These are phyloP conservation scores for Stylophora pistillata DNA, from an alignment of 64 coral and sea anemone species.

Conservation along the genomic window DNA sequence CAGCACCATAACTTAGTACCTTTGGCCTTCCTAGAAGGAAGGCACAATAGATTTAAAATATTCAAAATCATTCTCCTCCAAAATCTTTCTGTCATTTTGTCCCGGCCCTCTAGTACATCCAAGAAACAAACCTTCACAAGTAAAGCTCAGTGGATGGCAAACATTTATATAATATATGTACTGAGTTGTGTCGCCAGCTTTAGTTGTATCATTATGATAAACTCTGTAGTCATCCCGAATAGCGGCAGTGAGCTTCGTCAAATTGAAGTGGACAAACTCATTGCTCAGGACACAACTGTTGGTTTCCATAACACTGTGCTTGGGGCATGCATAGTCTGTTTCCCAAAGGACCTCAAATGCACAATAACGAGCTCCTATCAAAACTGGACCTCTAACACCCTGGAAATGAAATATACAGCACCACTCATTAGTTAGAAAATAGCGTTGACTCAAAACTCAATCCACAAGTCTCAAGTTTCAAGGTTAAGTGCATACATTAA, in stretches of 20 bases:
- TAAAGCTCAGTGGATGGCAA: slow-evolving; percentile 26
- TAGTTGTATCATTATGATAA: neutral
- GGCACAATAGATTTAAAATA: too few species aligned
- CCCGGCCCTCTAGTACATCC: too few species aligned
- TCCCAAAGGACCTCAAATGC: slow-evolving; percentile 85
- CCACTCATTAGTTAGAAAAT: too few species aligned
- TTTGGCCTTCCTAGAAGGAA: too few species aligned
- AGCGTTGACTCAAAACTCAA: too few species aligned
- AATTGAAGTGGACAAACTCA: slow-evolving; percentile 82
- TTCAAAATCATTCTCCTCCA: too few species aligned
- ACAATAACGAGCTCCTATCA: slow-evolving; percentile 53
- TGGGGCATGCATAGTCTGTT: slow-evolving; percentile 85
- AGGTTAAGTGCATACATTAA: too few species aligned
- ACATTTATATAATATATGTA: slow-evolving; percentile 86
- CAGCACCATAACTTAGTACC: too few species aligned
- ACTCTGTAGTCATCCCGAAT: slow-evolving; percentile 42
- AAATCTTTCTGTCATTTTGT: too few species aligned
- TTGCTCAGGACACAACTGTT: slow-evolving; percentile 74
- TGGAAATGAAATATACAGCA: slow-evolving; percentile 13
- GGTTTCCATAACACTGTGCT: slow-evolving; percentile 50
- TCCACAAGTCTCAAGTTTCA: too few species aligned
- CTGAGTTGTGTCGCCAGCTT: neutral
- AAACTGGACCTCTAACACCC: slow-evolving; percentile 80
- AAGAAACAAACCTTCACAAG: slow-evolving; percentile 25
- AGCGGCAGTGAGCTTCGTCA: slow-evolving; percentile 55